These are phyloP conservation scores for Etheostoma nigrum DNA, from an alignment of 2,797 vertebrate species.

Conservation along the genomic window DNA sequence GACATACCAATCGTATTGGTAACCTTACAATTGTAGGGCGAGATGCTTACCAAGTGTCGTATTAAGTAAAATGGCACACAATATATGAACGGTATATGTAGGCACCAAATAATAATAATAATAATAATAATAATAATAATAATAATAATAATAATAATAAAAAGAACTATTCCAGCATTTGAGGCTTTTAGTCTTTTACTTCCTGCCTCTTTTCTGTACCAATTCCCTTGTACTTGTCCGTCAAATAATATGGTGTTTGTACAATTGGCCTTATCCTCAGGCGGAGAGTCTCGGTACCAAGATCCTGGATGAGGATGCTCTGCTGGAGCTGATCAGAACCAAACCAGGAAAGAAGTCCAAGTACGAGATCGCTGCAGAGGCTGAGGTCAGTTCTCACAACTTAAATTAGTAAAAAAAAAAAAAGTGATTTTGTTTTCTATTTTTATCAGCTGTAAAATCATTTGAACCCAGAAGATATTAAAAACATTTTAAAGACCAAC, in stretches of 20 bases:
- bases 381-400: slow-evolving; percentile 83
- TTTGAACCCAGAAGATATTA: neutral
- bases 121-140: too few species aligned
- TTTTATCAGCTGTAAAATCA: accelerated
- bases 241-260: neutral
- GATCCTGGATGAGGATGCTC: slow-evolving; percentile 93
- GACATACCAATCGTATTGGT: neutral
- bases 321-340: slow-evolving; percentile 92
- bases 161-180: neutral
- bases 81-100: neutral
- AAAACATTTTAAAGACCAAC: neutral
- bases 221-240: neutral
- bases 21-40: neutral
- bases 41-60: neutral
- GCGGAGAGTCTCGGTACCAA: slow-evolving; percentile 92
- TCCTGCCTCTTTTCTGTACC: neutral
- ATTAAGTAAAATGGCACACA: too few species aligned
- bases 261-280: slow-evolving; percentile 70
- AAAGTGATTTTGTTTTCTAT: neutral
- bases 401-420: neutral
- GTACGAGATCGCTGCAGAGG: slow-evolving; percentile 92
- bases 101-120: neutral
- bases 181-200: neutral
- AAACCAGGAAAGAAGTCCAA: slow-evolving; percentile 97
- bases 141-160: neutral